Base-by-base conservation (phyloP, 2,888 invertebrate genomes). In the Heliconius aoede region DNA sequence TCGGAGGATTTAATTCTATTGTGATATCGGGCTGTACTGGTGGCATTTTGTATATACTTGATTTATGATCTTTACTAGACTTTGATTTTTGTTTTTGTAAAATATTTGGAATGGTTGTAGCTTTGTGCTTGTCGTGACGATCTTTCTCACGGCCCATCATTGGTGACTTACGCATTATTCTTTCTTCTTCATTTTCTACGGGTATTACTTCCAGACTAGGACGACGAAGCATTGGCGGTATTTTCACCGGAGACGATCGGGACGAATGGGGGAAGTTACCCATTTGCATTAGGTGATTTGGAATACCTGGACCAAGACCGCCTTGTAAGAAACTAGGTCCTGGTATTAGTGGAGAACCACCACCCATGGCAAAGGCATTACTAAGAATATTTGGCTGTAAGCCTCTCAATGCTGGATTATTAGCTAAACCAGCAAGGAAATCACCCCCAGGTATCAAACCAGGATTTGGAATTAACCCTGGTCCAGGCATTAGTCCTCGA, bases 301-400 rank as follows among this genome's bases (percentile, higher is more conserved):
- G 88, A 46, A 95, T 88, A 73, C 90, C 90, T 30, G 90, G 84
- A 30, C 88, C 89, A 36, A 92, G 82, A 58, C 86, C 86, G 51
- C 90, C 89, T 58, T 89, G 85, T 79, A 94, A 84, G 82, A 92
- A 93, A 82, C 90, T 90, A 58, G 95, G 94, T 13, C 95, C 92
- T 7, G 96, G 96, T 84, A 96, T 96, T 67, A 96, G 90, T 51
- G 96, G 96, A 21, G 96, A 96, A 0, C 95, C 95, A 86, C 95
- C 88, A 86, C 91, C 88, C 86, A 95, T 83, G 82, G 95, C 91
- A 91, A 95, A 95, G 60, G 95, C 92, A 86, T 95, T 95, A 5
- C 92, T 91, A 73, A 95, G 85, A 81, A 94, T 86, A 85, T 90
- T 93, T 60, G 93, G 88, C 62, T 88, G 87, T 46, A 94, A 80